Evolutionary conservation across 1,140 invertebrate genomes (phyloP).

Genomic region (Sweltsa coloradensis): DNA sequence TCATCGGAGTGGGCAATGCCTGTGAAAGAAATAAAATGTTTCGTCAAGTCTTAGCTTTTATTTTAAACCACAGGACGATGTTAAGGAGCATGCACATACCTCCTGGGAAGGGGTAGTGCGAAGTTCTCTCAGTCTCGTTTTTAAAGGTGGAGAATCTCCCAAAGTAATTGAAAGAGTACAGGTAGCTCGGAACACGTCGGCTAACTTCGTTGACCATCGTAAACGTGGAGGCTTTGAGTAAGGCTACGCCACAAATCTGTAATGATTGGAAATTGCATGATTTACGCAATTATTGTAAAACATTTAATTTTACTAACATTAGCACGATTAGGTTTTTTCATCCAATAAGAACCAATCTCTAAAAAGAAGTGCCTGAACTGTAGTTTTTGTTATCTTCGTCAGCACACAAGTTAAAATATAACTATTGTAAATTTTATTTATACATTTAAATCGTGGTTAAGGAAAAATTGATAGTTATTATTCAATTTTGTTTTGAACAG

Average conservation of each 20-base stretch:
- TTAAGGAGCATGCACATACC: not conserved
- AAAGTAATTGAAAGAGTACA: conserved; percentile 23
- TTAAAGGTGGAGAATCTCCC: conserved; percentile 21
- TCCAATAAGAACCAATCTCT: not conserved
- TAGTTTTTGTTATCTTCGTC: too few species aligned
- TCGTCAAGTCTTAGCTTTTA: not conserved
- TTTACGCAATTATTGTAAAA: not conserved
- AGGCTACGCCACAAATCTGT: conserved; percentile 20
- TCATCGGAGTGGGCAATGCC: conserved; percentile 35
- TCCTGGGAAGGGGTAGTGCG: conserved; percentile 20
- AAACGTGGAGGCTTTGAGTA: conserved; percentile 21
- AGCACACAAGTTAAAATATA: too few species aligned
- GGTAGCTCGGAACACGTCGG: conserved; percentile 15
- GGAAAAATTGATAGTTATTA: too few species aligned
- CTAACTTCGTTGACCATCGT: conserved; percentile 14
- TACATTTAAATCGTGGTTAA: too few species aligned
- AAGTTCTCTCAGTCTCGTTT: conserved; percentile 16
- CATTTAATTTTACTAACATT: not conserved
- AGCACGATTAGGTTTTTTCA: not conserved
- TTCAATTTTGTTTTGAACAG: too few species aligned
- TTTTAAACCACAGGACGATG: not conserved
- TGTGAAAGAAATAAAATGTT: conserved; percentile 16
- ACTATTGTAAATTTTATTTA: too few species aligned
- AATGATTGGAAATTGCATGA: too few species aligned
- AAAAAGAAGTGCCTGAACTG: too few species aligned